Evolutionary conservation across 2,888 invertebrate species (phyloP).

Genomic region (Prenolepis imparis): DNA sequence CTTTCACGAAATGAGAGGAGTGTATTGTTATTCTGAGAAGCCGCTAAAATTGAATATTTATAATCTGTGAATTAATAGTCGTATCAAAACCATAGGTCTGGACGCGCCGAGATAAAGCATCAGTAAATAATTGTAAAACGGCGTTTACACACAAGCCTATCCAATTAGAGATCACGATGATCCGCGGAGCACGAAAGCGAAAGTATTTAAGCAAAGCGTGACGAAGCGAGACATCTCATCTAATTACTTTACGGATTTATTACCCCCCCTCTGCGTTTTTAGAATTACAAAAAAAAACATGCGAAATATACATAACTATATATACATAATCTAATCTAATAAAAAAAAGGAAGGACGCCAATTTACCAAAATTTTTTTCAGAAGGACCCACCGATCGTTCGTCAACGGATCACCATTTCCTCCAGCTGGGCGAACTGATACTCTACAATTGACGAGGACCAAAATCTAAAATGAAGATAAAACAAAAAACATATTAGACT

Average conservation of each 20-base stretch:
- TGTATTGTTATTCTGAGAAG: neutral
- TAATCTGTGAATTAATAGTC: neutral
- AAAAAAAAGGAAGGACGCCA: neutral
- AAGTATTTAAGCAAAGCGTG: conserved; percentile 48
- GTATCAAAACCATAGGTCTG: neutral
- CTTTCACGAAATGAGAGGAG: neutral
- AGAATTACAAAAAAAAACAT: neutral
- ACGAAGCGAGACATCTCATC: neutral
- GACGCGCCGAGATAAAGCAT: conserved; percentile 25
- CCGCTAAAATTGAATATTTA: conserved; percentile 17
- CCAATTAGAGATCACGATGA: conserved; percentile 43
- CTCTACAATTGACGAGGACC: neutral
- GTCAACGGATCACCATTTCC: neutral
- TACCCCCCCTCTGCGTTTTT: neutral
- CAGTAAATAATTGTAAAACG: conserved; percentile 35
- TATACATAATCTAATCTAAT: neutral
- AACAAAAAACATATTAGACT: neutral
- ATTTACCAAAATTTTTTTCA: neutral
- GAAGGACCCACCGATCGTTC: neutral
- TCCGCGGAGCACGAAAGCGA: conserved; percentile 48
- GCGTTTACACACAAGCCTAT: conserved; percentile 23
- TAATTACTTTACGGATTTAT: neutral
- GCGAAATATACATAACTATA: neutral
- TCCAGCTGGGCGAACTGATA: neutral
- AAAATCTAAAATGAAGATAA: neutral